Evolutionary conservation across 1,140 invertebrate genomes (phyloP).

Genomic region (Eulimnadia texana): DNA sequence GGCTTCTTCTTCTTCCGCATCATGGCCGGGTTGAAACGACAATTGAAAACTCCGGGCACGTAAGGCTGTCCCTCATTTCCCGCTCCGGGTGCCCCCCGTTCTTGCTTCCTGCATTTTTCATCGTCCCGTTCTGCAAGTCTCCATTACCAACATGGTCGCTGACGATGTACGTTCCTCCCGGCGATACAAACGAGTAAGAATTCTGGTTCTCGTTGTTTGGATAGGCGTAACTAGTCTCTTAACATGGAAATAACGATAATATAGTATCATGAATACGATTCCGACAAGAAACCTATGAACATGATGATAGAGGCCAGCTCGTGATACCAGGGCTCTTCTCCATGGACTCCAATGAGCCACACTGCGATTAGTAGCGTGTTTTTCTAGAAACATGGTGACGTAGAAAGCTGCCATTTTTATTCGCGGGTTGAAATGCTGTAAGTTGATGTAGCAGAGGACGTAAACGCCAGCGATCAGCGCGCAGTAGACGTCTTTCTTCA

Average conservation of each 20-base stretch:
- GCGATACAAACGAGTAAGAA: not conserved
- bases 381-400: conserved; percentile 78
- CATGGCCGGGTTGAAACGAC: conserved; percentile 59
- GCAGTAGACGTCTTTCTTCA: conserved; percentile 48
- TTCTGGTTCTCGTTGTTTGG: not conserved
- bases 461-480: conserved; percentile 70
- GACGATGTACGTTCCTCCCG: conserved; percentile 10
- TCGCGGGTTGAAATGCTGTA: conserved; percentile 60
- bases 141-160: conserved; percentile 11
- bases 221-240: conserved; percentile 29
- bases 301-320: conserved; percentile 37
- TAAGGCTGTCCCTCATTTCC: conserved; percentile 20
- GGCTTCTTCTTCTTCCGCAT: conserved; percentile 81
- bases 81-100: conserved; percentile 11
- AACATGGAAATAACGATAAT: conserved; percentile 51
- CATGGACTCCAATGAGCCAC: conserved; percentile 41
- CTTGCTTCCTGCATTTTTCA: conserved; percentile 10
- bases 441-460: conserved; percentile 78
- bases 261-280: conserved; percentile 68
- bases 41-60: conserved; percentile 77
- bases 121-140: not conserved
- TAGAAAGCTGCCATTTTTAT: conserved; percentile 78
- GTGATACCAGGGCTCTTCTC: conserved; percentile 32
- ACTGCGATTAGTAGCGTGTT: conserved; percentile 56
- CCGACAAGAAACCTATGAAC: conserved; percentile 51